A percentile compares a stretch with the other conserved stretches of the same genome.
phyloP scores from a whole-genome alignment of 2,888 invertebrate species.

The Latrodectus elegans region DNA sequence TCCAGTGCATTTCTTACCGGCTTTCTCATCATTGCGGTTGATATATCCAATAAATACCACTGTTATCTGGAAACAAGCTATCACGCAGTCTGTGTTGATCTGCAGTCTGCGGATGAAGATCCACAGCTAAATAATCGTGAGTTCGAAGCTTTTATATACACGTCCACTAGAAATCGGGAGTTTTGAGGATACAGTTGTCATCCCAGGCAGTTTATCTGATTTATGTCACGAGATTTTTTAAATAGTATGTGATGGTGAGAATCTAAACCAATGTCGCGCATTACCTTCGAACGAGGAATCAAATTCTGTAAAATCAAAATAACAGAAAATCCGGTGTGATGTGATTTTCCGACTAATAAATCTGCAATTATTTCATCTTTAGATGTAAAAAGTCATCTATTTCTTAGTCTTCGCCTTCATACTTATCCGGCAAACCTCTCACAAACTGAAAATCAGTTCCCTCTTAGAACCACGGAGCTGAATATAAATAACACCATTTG shows the following conservation, averaged over 20 bases:
- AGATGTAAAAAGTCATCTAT: no score
- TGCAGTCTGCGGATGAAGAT: neutral
- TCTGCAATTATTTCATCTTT: neutral
- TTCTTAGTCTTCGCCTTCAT: no score
- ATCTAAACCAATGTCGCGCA: neutral
- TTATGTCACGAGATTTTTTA: neutral
- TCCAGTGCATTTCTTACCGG: neutral
- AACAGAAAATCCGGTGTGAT: neutral
- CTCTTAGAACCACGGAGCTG: neutral
- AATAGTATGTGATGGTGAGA: neutral
- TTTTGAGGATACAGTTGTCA: neutral
- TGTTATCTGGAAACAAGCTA: neutral
- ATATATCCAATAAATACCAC: neutral
- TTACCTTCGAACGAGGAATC: neutral
- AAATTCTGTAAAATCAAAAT: neutral
- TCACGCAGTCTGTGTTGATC: neutral
- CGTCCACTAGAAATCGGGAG: no score
- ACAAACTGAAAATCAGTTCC: no score
- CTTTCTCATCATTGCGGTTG: neutral
- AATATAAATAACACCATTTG: neutral
- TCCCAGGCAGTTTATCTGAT: neutral
- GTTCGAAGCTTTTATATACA: no score
- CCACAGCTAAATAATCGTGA: no score
- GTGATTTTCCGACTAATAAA: neutral
- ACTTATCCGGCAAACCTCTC: no score